Evolutionary conservation across 2,888 invertebrate species (phyloP), one percentile per base, ranked within the genome.

Genomic region (Diaperis boleti): DNA sequence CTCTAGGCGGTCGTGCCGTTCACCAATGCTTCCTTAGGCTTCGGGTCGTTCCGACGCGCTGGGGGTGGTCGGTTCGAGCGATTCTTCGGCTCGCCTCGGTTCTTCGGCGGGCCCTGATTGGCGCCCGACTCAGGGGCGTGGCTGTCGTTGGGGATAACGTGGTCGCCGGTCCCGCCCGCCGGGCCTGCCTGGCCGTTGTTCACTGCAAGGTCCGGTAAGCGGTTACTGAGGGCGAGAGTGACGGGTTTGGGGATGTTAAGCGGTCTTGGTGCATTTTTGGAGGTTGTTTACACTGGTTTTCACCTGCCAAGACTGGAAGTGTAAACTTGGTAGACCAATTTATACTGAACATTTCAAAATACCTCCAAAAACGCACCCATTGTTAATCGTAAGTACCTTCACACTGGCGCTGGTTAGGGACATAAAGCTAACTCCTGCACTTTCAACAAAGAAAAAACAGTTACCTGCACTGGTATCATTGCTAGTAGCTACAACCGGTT

Each of bases 1-100:
- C 44, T 70, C 79, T 84, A 86, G 80, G 85, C 79, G 59, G 80
- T 84, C 71, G 88, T 86, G 83, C 89, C 89, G 82, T 89, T 89
- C 71, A 89, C 85, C 81, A 89, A 83, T 78, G 87, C 83, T 82
- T 87, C 88, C 74, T 87, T 87, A 72, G 85, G 82, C 82, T 86
- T 86, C 76, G 82, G 81, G 55, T 75, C 77, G 54, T 65, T 72
- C 31, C 79, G 74, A 31, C 78, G 77, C 74, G 80, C 64, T 74
- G 80, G 73, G 2, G 79, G 78, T 42, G 78, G 78, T 63, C 76
- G 75, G 67, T 72, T 79, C 33, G 74, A 62, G 57, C 79, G 76
- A 22, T 67, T 66, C 68, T 78, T 77, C 10, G 41, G 17, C 11
- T 54, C 54, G n/a, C 15, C 31, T 15, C 54, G 54, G 22, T 17